Conservation (phyloP, 2,113 vertebrate genomes). For the Tursiops truncatus region DNA sequence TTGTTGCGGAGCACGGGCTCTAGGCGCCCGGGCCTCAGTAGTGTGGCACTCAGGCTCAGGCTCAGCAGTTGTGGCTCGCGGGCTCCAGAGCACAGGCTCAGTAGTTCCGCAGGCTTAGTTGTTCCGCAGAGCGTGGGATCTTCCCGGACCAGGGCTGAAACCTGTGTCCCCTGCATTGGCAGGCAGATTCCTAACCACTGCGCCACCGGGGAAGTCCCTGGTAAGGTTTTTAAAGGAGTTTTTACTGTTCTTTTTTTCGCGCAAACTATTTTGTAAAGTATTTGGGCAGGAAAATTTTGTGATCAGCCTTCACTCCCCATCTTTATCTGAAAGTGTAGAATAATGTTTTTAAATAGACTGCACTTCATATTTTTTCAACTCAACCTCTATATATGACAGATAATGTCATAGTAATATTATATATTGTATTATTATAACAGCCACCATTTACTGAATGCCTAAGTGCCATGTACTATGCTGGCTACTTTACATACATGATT, state of each 20-base stretch:
- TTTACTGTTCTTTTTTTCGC: conserved; percentile 17
- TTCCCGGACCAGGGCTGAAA: no score
- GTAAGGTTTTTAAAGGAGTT: background rate
- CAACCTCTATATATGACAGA: background rate
- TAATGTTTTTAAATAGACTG: conserved; percentile 9
- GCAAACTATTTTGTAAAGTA: background rate
- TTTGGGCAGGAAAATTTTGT: background rate
- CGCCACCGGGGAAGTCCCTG: background rate
- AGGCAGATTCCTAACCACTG: no score
- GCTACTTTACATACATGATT: background rate
- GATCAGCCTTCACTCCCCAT: background rate
- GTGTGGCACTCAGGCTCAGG: no score
- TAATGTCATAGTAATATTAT: background rate
- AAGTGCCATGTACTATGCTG: background rate
- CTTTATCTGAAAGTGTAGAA: conserved; percentile 14
- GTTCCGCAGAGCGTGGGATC: no score
- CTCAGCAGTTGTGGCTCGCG: no score
- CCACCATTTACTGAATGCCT: conserved; percentile 6
- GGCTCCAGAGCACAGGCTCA: no score
- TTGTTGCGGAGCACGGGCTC: no score
- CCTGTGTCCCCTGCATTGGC: no score
- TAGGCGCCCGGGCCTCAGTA: no score
- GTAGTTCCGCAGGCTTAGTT: no score
- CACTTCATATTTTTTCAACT: background rate
- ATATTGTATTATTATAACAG: background rate